These are phyloP conservation scores for Pachydiplax longipennis DNA, from an alignment of 2,888 invertebrate genomes.

Conservation along the genomic window DNA sequence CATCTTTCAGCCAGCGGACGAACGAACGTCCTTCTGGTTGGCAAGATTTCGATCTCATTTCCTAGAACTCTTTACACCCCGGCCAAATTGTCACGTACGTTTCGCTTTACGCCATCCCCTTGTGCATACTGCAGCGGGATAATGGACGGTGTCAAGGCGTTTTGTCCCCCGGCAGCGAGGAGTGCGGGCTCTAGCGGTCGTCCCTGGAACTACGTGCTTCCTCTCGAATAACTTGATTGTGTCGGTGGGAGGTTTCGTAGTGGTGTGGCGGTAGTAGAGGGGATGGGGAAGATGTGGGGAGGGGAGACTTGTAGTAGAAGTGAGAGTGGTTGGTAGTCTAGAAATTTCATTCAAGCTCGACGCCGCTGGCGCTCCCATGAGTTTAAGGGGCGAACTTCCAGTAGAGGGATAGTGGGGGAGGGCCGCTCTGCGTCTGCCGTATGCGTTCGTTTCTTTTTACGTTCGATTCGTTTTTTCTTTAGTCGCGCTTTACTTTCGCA, in stretches of 20 bases:
- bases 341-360: conserved; percentile 42
- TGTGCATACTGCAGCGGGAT: background rate
- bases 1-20: background rate
- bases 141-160: background rate
- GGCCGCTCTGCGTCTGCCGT: background rate
- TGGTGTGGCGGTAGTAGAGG: conserved; percentile 29
- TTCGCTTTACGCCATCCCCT: background rate
- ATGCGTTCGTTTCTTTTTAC: background rate
- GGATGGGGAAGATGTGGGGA: background rate
- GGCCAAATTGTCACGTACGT: background rate
- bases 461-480: background rate
- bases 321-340: conserved; percentile 44
- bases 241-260: conserved; percentile 14
- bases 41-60: background rate
- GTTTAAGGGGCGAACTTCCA: conserved; percentile 36
- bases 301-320: conserved; percentile 25
- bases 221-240: conserved; percentile 44
- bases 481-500: background rate
- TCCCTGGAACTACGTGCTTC: conserved; percentile 38
- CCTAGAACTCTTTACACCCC: background rate
- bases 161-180: background rate
- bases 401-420: background rate
- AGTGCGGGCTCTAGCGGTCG: conserved; percentile 38
- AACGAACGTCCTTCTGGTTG: background rate
- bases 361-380: conserved; percentile 42